Evolutionary conservation across 2,888 invertebrate genomes (phyloP), one percentile per base, ranked within the genome.

Genomic region (Parnassius glacialis): DNA sequence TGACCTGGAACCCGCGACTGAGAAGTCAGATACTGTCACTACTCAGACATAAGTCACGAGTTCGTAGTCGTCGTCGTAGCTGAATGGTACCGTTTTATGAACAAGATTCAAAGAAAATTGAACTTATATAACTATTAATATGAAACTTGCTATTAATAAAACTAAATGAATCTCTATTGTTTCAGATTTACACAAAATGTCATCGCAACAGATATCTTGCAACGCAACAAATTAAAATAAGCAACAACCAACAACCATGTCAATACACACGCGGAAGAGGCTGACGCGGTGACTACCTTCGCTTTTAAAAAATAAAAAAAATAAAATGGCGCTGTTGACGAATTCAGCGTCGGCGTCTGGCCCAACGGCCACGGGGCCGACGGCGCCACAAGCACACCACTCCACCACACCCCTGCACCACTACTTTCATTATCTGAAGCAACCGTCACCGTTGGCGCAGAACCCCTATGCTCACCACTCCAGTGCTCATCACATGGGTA

Each of bases 341-440:
- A 92, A 92, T 73, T 83, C 92, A 61, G 79, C 78, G 57, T 80
- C 87, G 63, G 81, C 85, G 16, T 75, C 83, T 56, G 90, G 89
- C 52, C 85, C 89, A 63, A 80, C 87, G 47, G 79, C 83, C 10
- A 78, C 84, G 1, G 84, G 84, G 53, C 86, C 87, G 44, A 72
- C 87, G 65, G 63, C 87, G 41, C 85, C 87, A 0, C 90, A 88
- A 68, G 87, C 89, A 50, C 91, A 87, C 66, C 89, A 93, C 65
- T 85, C 93, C 3, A 85, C 93, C 65, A 93, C 93, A 62, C 92
- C 92, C 5, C 80, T 90, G 5, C 92, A 91, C 62, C 92, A 92
- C 72, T 93, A 92, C 74, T 93, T 93, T 77, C 93, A 92, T 62
- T 93, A 93, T 69, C 81, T 93, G 74, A 93, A 92, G 79, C 92